phyloP scores from a whole-genome alignment of 2,113 vertebrate genomes.

The Pteronura brasiliensis region DNA sequence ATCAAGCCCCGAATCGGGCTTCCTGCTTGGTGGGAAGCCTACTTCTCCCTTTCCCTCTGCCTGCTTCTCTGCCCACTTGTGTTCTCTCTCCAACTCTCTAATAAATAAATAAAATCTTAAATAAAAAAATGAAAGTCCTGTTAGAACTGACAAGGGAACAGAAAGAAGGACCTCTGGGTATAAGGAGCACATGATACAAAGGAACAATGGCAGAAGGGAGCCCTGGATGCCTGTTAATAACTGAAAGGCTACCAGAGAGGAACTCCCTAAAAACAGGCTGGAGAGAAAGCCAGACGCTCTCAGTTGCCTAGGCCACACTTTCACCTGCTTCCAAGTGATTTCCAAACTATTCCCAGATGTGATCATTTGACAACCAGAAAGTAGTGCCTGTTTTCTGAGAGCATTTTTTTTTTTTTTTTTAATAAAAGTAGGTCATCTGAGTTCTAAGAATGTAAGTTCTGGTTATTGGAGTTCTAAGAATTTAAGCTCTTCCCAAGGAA shows the following conservation, averaged over 20 bases:
- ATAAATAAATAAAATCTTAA: too few species aligned
- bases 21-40: too few species aligned
- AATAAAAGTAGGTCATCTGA: constrained; percentile 61
- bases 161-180: background rate
- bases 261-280: background rate
- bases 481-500: constrained; percentile 44
- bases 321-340: background rate
- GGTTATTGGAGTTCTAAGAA: constrained; percentile 32
- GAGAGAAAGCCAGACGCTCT: background rate
- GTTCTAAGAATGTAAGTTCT: constrained; percentile 62
- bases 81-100: too few species aligned
- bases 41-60: too few species aligned
- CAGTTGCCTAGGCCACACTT: background rate
- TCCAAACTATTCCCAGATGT: background rate
- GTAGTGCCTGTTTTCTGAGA: background rate
- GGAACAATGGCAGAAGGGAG: background rate
- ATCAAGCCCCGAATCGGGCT: too few species aligned
- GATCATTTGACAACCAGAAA: background rate
- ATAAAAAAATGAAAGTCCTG: background rate
- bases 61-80: too few species aligned
- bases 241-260: background rate
- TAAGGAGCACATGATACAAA: background rate
- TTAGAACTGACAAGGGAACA: background rate
- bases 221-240: background rate
- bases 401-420: background rate